Base-by-base conservation (phyloP, 1,140 invertebrate genomes). In the Brachionus manjavacas region DNA sequence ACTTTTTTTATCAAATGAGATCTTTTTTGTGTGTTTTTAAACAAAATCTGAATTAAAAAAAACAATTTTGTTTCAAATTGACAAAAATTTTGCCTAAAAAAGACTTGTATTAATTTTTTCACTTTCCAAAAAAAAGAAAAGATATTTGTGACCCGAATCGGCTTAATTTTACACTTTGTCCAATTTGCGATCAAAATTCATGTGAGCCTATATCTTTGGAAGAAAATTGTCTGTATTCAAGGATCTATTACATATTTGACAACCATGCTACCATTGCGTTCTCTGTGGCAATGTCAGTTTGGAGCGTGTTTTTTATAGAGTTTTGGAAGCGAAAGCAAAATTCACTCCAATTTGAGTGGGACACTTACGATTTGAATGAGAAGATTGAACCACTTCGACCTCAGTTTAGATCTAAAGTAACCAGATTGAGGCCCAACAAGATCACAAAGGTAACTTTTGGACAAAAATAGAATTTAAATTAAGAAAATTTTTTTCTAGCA, bases 261-360 rank as follows among this genome's bases (percentile, higher is more conserved):
- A 99, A 99, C 90, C 93, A 94, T 2, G 94, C 95, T 1, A 98
- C 97, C 2, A 95, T 99, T 41, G 94, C 96, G 88, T 99, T 99
- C 88, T 95, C 97, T 1, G 94, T 96, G 84, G 96, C 98, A 87
- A 98, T 98, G 96, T 96, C 95, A 64, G 93, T 99, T 1, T 90
- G 90, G 90, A 68, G 14, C 14, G 39, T 52, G 3, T 64, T 64
- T 14, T 74, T 74, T 74, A 52, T 84, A n/a, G 83, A 84, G 72
- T 46, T 74, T 68, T 84, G 83, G 83, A 74, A 84, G 35, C 8
- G 83, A 25, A 49, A 16, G 25, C 25, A 72, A 74, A 39, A 28
- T 11, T 55, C 6, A 4, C 28, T 83, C 8, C 55, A 70, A 83
- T 83, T 60, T 20, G 83, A 84, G 4, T 84, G 83, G 83, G 83